phyloP scores from a whole-genome alignment of 2,888 invertebrate species.

The Agrenia bidenticulata region DNA sequence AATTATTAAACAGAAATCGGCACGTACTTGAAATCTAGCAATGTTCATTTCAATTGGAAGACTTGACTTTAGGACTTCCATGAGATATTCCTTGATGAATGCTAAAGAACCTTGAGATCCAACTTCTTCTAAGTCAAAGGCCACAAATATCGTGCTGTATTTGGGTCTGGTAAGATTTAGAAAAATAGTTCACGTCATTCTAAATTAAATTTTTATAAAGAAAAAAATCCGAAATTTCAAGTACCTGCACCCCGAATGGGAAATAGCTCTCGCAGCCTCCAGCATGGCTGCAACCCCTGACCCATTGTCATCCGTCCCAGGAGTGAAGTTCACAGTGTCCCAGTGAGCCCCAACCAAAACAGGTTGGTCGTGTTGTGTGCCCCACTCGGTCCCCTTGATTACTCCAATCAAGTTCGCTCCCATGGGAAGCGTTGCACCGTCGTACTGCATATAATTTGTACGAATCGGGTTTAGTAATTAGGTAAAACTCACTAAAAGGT shows the following conservation, averaged over 20 bases:
- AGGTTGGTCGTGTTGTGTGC: conserved; percentile 54
- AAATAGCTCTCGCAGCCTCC: conserved; percentile 54
- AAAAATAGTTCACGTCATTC: neutral
- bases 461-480: neutral
- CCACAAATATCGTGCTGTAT: conserved; percentile 55
- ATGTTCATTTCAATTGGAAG: conserved; percentile 38
- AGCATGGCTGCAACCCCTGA: conserved; percentile 56
- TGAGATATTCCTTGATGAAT: conserved; percentile 55
- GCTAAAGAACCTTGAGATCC: conserved; percentile 55
- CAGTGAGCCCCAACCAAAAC: conserved; percentile 56
- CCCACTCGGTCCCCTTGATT: conserved; percentile 54
- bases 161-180: conserved; percentile 36
- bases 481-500: neutral
- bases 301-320: conserved; percentile 55
- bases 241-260: conserved; percentile 51
- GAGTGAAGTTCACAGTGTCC: conserved; percentile 55
- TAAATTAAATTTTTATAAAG: too few relatives aligned
- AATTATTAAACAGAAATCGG: neutral
- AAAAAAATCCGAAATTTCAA: too few relatives aligned
- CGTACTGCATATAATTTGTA: conserved; percentile 41
- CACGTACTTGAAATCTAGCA: conserved; percentile 46
- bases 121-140: conserved; percentile 56
- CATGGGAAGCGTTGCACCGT: conserved; percentile 41
- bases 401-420: conserved; percentile 55
- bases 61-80: conserved; percentile 46